These are phyloP conservation scores for Montipora cactus DNA, from an alignment of 64 coral and sea anemone genomes.

Conservation along the genomic window DNA sequence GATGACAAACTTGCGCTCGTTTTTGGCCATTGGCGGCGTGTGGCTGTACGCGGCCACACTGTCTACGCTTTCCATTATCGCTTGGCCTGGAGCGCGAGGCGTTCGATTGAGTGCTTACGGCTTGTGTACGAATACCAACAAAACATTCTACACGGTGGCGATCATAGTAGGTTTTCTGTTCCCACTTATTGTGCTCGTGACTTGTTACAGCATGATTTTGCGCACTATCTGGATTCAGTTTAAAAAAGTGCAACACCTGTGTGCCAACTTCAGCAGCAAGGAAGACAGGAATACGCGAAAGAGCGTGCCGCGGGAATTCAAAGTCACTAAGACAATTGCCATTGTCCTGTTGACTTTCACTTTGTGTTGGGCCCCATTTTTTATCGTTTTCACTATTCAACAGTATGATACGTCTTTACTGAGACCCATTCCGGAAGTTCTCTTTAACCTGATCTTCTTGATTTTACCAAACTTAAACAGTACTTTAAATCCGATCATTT, in stretches of 20 bases:
- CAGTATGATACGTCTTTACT: conserved; percentile 18
- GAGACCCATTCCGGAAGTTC: neutral
- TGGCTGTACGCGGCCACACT: conserved; percentile 72
- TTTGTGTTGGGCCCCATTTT: conserved; percentile 87
- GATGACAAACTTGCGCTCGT: conserved; percentile 72
- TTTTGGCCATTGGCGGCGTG: conserved; percentile 64
- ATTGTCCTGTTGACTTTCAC: conserved; percentile 81
- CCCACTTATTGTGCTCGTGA: conserved; percentile 63
- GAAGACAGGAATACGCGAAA: conserved; percentile 73
- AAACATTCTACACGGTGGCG: conserved; percentile 80
- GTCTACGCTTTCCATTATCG: conserved; percentile 63
- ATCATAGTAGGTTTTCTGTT: conserved; percentile 77
- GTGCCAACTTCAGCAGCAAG: conserved; percentile 37
- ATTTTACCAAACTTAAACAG: conserved; percentile 84
- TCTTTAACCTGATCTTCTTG: conserved; percentile 37
- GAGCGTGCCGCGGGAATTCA: conserved; percentile 73
- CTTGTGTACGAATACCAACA: conserved; percentile 44
- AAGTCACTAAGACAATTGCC: conserved; percentile 88
- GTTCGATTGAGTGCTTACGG: neutral
- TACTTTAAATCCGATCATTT: conserved; percentile 88
- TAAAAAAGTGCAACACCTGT: conserved; percentile 76
- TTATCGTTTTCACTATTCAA: conserved; percentile 70
- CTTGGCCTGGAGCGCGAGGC: conserved; percentile 51
- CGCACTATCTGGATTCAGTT: conserved; percentile 74
- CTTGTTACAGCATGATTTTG: conserved; percentile 73